Base-by-base conservation (phyloP, 92 coral and sea anemone genomes). In the Bergia sp. region DNA sequence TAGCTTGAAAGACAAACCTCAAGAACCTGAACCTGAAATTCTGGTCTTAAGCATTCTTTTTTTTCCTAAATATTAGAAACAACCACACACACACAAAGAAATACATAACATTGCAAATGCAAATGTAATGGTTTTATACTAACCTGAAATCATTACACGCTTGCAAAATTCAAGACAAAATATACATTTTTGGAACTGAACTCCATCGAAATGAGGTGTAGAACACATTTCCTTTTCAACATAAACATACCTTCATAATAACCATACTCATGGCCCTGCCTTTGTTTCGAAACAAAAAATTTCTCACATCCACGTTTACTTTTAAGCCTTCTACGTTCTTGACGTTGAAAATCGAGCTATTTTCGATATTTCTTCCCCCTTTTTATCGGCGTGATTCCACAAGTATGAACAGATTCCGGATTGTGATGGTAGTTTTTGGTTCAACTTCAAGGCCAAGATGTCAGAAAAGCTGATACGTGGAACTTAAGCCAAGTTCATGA, bases 401-500 rank as follows among this genome's bases (percentile, higher is more conserved):
- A 76, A 37, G 43, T 15, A 9, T 23, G 47, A 39, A 43, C 58
- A 20, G 16, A 61, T 18, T 61, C 23, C 69, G 4, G 69, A 21
- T 61, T 15, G 66, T 4, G 3, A 21, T 57, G 18, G 66, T 57
- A 21, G 66, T 21, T 13, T 13, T 21, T 61, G 82, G 65, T 12
- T 18, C 61, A 37, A 80, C 29, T 49, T 64, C 73, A 57, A 57
- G 47, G 3, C 57, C 73, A 5, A 3, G 16, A 57, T 11, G 13
- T 53, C 65, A 29, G 16, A 53, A 53, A 79, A 49, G 18, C 2
- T 49, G 43, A 79, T 29, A 47, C 37, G n/a, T 44, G 23, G 9
- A 49, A 79, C n/a, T 79, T 37, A 13, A 9, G 81, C 57, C 53
- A 77, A 39, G 50, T 65, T 82, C 43, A 40, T 66, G 86, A 82